Evolutionary conservation across 1,140 invertebrate species (phyloP).

Genomic region (Drosophila takahashii): DNA sequence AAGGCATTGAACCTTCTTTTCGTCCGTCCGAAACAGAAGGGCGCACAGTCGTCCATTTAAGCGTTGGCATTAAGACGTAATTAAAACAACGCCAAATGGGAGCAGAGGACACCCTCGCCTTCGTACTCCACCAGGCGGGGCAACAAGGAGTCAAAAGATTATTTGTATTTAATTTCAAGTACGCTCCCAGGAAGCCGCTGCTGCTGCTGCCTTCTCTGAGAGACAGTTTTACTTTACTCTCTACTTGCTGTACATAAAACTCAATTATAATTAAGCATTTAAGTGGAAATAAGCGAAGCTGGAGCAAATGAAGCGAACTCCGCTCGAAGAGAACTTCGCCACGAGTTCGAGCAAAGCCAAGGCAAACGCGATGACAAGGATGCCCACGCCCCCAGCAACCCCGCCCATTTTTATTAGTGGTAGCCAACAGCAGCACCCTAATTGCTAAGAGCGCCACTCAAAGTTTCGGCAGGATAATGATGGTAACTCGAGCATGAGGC

Average conservation of each 20-base stretch:
- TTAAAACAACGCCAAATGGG: constrained; percentile 79
- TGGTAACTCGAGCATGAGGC: constrained; percentile 12
- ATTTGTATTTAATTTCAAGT: constrained; percentile 82
- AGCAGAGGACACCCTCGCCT: constrained; percentile 5
- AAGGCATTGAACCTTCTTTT: constrained; percentile 60
- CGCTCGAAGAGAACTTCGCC: not conserved
- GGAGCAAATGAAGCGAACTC: constrained; percentile 70
- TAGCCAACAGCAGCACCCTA: constrained; percentile 58
- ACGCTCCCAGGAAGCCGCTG: constrained; percentile 43
- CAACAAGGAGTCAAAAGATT: constrained; percentile 74
- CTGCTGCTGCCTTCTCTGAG: constrained; percentile 19
- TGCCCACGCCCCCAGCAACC: not conserved
- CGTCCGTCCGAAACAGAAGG: constrained; percentile 2
- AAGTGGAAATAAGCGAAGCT: constrained; percentile 71
- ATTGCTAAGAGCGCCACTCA: constrained; percentile 63
- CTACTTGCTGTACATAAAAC: constrained; percentile 55
- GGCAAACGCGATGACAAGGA: constrained; percentile 15
- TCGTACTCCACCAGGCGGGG: not conserved
- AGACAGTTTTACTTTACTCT: constrained; percentile 51
- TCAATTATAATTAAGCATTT: constrained; percentile 84
- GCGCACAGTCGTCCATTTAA: constrained; percentile 41
- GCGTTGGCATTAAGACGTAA: constrained; percentile 79
- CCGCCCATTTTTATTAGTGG: constrained; percentile 64
- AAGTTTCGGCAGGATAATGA: constrained; percentile 46
- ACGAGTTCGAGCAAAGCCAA: not conserved